Base-by-base conservation (phyloP, 2,113 vertebrate species). In the Hylia prasina region DNA sequence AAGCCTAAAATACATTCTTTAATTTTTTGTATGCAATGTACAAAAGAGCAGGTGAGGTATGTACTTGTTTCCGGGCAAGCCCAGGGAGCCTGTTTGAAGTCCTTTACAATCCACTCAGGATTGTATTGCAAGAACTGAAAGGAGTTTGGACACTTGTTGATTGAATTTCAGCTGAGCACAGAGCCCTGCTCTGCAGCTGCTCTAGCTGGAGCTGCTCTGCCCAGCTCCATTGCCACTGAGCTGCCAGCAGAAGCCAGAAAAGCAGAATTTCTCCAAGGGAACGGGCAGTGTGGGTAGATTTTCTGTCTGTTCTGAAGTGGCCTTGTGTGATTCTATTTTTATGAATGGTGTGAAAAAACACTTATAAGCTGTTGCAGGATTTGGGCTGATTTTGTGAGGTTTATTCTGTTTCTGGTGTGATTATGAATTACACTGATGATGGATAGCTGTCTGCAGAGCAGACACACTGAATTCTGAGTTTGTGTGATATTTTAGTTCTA, bases 161-260 rank as follows among this genome's bases (percentile, higher is more conserved):
- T 97, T 97, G 82, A 96, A 96, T 97, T 97, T 96, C 96, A 95
- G 91, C 84, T 65, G 85, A 95, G 65, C 95, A 89, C 79, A 93
- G 91, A 94, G 96, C 87, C 65, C 96, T 71, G 75, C 72, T 96
- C 94, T 88, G 93, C 96, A 96, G 95, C 96, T 96, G 89, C 72
- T 89, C 90, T 83, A 78, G 89, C 91, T 66, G 58, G 91, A 85
- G 93, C 84, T 93, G 50, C 24, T 87, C 56, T 94, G 82, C 89
- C 79, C 65, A 3, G 31, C 64, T 95, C 64, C 39, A 30, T 73
- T 25, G 3, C 85, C 39, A 27, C 91, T 33, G 83, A 95, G 84
- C 60, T 73, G 79, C 75, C 0, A 3, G 33, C 45, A 61, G 33
- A 82, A 81, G 76, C 56, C 51, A 39, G 56, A 87, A 83, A 77